phyloP scores from a whole-genome alignment of 2,888 invertebrate species.

The Sepiola atlantica region DNA sequence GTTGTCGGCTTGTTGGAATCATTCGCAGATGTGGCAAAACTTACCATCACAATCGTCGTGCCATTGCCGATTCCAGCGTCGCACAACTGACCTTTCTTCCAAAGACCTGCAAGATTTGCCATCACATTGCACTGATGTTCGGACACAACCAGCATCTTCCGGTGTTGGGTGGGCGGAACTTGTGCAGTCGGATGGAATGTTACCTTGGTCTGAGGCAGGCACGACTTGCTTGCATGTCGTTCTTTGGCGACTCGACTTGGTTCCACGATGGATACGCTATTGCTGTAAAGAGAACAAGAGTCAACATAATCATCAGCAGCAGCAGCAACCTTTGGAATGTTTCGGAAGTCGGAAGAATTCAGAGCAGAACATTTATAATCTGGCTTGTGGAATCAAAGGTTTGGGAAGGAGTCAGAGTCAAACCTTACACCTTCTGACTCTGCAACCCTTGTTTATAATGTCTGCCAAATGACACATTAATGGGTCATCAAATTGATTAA shows the following conservation, averaged over 20 bases:
- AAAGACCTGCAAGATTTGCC: slow-evolving; percentile 37
- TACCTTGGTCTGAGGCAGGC: slow-evolving; percentile 32
- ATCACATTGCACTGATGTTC: slow-evolving; percentile 43
- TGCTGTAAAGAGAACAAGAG: background rate
- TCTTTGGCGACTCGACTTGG: background rate
- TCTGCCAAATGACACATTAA: too few species aligned
- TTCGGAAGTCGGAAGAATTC: too few species aligned
- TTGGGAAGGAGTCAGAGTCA: too few species aligned
- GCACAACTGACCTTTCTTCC: slow-evolving; percentile 37
- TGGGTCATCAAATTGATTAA: too few species aligned
- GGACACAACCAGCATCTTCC: slow-evolving; percentile 1
- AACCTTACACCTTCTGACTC: too few species aligned
- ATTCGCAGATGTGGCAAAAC: background rate
- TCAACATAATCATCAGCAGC: too few species aligned
- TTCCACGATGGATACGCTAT: background rate
- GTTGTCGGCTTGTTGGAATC: background rate
- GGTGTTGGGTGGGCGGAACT: background rate
- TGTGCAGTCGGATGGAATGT: background rate
- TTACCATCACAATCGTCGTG: slow-evolving; percentile 18
- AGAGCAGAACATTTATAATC: too few species aligned
- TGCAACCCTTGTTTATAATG: too few species aligned
- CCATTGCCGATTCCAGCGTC: slow-evolving; percentile 40
- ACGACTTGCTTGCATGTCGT: background rate
- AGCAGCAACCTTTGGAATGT: background rate
- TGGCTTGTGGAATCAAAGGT: too few species aligned